Conservation (phyloP, 1,140 invertebrate genomes). For the Brachionus calyciflorus region DNA sequence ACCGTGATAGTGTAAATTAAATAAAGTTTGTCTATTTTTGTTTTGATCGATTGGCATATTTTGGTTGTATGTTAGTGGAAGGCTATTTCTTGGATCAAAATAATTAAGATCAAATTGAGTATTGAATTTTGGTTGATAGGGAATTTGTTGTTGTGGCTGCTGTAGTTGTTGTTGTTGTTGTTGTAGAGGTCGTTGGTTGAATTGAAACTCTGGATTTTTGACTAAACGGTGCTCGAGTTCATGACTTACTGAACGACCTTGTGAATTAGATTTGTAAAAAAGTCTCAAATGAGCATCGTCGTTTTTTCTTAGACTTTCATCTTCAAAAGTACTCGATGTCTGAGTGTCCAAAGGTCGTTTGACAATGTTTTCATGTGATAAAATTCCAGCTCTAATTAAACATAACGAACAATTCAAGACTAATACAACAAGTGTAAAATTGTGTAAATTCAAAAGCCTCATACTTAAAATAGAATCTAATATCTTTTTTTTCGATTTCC, state of each 20-base stretch:
- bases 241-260: constrained; percentile 18
- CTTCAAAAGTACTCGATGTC: neutral
- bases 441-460: too few relatives aligned
- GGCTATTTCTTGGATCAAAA: neutral
- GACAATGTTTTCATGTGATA: neutral
- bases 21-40: constrained; percentile 18
- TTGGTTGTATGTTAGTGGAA: neutral
- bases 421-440: too few relatives aligned
- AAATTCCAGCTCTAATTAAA: neutral
- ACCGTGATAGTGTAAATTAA: constrained; percentile 42
- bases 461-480: too few relatives aligned
- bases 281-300: constrained; percentile 41
- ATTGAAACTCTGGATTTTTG: constrained; percentile 6
- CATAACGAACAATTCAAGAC: too few relatives aligned
- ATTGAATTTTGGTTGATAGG: constrained; percentile 21
- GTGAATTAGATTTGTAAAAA: constrained; percentile 35
- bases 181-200: too few relatives aligned
- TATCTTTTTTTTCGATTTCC: too few relatives aligned
- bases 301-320: constrained; percentile 13
- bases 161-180: too few relatives aligned
- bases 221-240: constrained; percentile 33
- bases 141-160: neutral
- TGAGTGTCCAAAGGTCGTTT: neutral
- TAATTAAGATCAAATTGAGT: neutral
- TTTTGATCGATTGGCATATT: neutral